phyloP scores from a whole-genome alignment of 2,113 vertebrate genomes.

The Nyctibius bracteatus region DNA sequence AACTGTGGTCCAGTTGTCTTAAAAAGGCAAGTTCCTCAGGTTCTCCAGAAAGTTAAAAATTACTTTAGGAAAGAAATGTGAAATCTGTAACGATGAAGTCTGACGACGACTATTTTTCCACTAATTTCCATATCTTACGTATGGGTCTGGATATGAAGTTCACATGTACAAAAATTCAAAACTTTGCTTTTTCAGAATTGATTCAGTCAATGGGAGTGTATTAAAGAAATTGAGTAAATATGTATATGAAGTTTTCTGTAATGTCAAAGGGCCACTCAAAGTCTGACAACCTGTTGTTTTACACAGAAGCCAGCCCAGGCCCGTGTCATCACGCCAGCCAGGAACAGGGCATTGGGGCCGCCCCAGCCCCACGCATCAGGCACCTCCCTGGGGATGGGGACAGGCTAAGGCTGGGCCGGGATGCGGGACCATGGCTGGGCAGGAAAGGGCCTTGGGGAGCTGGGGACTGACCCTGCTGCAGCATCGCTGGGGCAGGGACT shows the following conservation, averaged over 20 bases:
- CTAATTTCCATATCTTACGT: not conserved
- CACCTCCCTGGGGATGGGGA: not conserved
- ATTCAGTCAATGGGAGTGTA: not conserved
- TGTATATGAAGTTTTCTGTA: not conserved
- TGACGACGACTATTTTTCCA: not conserved
- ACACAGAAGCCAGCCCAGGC: not conserved
- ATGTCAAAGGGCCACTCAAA: not conserved
- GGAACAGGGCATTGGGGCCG: no score
- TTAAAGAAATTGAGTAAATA: not conserved
- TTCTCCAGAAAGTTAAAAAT: not conserved
- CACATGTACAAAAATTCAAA: not conserved
- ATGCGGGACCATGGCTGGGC: no score
- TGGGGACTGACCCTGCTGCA: not conserved
- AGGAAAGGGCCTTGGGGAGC: not conserved
- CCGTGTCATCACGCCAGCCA: fast-evolving
- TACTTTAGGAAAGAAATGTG: not conserved
- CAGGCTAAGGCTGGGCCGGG: not conserved
- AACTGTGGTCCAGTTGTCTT: not conserved
- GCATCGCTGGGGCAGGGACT: not conserved
- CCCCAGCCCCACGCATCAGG: not conserved
- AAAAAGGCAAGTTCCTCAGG: not conserved
- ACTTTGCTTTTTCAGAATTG: not conserved
- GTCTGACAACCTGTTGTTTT: not conserved
- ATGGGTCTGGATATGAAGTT: not conserved
- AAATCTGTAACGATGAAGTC: not conserved